phyloP scores from a whole-genome alignment of 2,113 vertebrate genomes.

The Solenodon paradoxus region DNA sequence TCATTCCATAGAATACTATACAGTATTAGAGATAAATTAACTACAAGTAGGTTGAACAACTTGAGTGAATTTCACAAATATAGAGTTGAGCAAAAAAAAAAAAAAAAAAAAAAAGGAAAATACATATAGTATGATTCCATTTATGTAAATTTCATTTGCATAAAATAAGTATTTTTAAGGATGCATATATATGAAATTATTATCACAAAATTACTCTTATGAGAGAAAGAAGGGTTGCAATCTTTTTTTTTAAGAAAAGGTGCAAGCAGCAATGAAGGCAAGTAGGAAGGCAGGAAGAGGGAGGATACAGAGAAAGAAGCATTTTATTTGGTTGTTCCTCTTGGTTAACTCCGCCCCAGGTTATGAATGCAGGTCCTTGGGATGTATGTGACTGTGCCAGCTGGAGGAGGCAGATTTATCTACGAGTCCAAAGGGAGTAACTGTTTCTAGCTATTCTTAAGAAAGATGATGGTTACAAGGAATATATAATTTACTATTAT shows the following conservation, averaged over 20 bases:
- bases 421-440: too few relatives aligned
- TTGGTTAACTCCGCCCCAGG: too few relatives aligned
- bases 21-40: background rate
- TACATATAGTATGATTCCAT: background rate
- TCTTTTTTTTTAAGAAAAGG: too few relatives aligned
- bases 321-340: too few relatives aligned
- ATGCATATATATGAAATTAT: background rate
- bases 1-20: background rate
- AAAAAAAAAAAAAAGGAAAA: too few relatives aligned
- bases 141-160: too few relatives aligned
- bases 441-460: background rate
- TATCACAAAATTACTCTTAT: background rate
- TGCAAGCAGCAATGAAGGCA: too few relatives aligned
- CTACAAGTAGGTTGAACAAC: background rate
- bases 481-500: background rate
- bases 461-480: background rate
- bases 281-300: too few relatives aligned
- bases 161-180: background rate
- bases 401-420: too few relatives aligned
- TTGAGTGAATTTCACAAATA: background rate
- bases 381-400: too few relatives aligned
- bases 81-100: background rate
- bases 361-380: too few relatives aligned
- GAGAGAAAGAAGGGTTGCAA: background rate
- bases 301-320: too few relatives aligned